Conservation (phyloP, 2,888 invertebrate genomes). For the Pachliopta kotzebuea region DNA sequence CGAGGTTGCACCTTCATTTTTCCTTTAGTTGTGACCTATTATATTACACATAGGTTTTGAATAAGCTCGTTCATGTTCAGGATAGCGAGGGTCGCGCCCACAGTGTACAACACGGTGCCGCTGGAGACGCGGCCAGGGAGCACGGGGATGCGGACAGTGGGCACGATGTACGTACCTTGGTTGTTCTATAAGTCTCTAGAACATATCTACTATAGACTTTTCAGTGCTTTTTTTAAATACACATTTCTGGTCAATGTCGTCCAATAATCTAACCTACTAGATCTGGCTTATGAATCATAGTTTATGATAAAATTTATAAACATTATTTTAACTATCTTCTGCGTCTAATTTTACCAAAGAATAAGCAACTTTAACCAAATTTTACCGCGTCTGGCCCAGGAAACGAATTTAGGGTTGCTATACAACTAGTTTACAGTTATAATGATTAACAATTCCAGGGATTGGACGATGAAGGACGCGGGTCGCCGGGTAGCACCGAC, state of each 20-base stretch:
- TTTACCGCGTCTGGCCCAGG: too few species aligned
- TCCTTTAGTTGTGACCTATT: constrained; percentile 6
- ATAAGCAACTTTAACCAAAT: too few species aligned
- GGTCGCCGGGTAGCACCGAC: constrained; percentile 64
- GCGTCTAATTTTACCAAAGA: too few species aligned
- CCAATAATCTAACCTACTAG: too few species aligned
- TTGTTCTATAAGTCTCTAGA: too few species aligned
- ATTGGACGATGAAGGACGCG: constrained; percentile 67
- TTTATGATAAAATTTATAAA: too few species aligned
- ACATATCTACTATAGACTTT: too few species aligned
- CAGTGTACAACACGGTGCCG: constrained; percentile 68
- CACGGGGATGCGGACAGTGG: constrained; percentile 54
- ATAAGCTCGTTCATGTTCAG: constrained; percentile 40
- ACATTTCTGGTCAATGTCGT: too few species aligned
- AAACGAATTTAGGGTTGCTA: too few species aligned
- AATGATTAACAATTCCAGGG: constrained; percentile 41
- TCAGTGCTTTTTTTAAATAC: too few species aligned
- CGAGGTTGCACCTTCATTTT: constrained; percentile 21
- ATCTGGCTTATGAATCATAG: too few species aligned
- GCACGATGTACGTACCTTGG: constrained; percentile 55
- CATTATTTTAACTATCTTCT: too few species aligned
- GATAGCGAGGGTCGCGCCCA: constrained; percentile 73
- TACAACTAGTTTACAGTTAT: not conserved
- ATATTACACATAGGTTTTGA: not conserved
- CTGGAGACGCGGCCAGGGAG: constrained; percentile 61